A percentile compares a stretch with the other conserved stretches of the same genome.
phyloP scores from a whole-genome alignment of 2,888 invertebrate genomes.

The Plagiodera versicolora region DNA sequence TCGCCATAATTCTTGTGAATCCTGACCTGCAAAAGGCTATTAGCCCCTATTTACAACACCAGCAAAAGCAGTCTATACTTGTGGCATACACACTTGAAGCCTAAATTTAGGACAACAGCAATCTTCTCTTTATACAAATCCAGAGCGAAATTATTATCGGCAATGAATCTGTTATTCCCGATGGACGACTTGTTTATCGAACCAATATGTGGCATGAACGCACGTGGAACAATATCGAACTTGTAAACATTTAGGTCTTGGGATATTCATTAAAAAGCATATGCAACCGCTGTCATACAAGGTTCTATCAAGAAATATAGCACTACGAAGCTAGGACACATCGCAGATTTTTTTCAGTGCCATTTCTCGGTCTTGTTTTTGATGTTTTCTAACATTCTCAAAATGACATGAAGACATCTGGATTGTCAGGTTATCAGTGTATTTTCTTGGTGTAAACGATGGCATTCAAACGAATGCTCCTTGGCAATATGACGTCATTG shows the following conservation, averaged over 20 bases:
- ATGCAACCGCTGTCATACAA: not conserved
- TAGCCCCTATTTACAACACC: not conserved
- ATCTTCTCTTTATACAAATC: slow-evolving; percentile 23
- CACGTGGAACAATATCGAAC: not conserved
- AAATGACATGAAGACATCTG: too few relatives aligned
- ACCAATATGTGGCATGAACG: slow-evolving; percentile 4
- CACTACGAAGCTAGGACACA: too few relatives aligned
- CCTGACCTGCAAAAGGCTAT: not conserved
- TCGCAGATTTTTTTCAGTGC: too few relatives aligned
- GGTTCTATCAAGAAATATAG: too few relatives aligned
- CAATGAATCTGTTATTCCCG: slow-evolving; percentile 22
- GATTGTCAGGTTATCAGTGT: too few relatives aligned
- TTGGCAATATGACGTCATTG: too few relatives aligned
- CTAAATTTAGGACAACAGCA: slow-evolving; percentile 21
- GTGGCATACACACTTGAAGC: slow-evolving; percentile 6
- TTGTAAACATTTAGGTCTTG: not conserved
- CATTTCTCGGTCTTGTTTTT: too few relatives aligned
- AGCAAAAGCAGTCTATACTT: not conserved
- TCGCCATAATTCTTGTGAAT: not conserved
- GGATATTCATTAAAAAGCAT: not conserved
- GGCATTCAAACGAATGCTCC: too few relatives aligned
- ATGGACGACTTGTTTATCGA: slow-evolving; percentile 22
- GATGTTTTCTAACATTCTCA: too few relatives aligned
- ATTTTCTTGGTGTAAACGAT: too few relatives aligned
- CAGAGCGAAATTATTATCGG: slow-evolving; percentile 25